phyloP scores from a whole-genome alignment of 2,888 invertebrate genomes.

The Eulithis prunata region DNA sequence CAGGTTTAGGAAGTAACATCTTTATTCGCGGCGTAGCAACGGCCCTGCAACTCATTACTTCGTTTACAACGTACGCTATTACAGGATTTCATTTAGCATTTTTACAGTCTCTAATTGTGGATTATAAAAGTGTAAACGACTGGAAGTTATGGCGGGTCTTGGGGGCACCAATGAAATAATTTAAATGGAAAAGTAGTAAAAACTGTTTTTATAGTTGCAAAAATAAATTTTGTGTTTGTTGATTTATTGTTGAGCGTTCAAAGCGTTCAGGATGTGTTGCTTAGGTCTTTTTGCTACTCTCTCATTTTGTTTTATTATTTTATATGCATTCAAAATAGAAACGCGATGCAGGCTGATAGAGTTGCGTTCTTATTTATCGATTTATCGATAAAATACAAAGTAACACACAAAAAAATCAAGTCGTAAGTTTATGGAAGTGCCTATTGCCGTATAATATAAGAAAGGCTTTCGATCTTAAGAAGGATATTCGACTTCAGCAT shows the following conservation, averaged over 20 bases:
- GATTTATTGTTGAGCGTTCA: conserved; percentile 4
- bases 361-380: neutral
- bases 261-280: neutral
- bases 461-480: no score
- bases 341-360: neutral
- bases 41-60: conserved; percentile 59
- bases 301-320: neutral
- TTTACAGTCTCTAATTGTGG: conserved; percentile 83
- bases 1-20: neutral
- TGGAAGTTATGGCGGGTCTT: conserved; percentile 51
- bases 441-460: no score
- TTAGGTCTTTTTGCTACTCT: neutral
- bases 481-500: no score
- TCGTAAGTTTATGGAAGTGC: no score
- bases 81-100: conserved; percentile 76
- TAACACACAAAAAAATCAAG: neutral
- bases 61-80: conserved; percentile 70
- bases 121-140: conserved; percentile 75
- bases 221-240: conserved; percentile 24
- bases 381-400: neutral
- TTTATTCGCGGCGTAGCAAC: conserved; percentile 43
- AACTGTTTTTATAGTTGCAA: conserved; percentile 45
- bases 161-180: conserved; percentile 49
- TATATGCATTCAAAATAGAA: neutral
- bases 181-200: conserved; percentile 43